phyloP scores from a whole-genome alignment of 2,797 vertebrate species.

The Otolemur crassicaudatus region DNA sequence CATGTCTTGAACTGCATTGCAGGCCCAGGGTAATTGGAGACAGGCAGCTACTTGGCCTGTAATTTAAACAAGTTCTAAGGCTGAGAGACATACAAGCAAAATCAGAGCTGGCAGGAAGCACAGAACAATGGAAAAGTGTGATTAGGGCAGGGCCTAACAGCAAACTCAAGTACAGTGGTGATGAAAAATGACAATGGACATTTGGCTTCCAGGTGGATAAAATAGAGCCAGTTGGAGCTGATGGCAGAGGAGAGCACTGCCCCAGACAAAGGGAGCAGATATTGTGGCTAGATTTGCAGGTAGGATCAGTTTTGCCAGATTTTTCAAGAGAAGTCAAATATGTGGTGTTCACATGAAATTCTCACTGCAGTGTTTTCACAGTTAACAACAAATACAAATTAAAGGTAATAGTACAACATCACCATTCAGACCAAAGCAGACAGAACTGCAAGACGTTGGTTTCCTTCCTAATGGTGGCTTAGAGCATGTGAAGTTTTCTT shows the following conservation, averaged over 20 bases:
- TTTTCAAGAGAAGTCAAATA: constrained; percentile 19
- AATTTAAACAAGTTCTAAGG: constrained; percentile 62
- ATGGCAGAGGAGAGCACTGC: background rate
- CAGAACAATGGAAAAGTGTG: background rate
- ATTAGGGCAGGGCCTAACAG: background rate
- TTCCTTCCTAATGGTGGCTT: constrained; percentile 1
- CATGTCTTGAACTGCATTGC: background rate
- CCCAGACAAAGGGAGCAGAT: background rate
- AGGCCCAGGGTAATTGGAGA: constrained; percentile 59
- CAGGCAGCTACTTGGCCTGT: constrained; percentile 64
- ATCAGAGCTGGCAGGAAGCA: constrained; percentile 27
- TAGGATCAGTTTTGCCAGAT: background rate
- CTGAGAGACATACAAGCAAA: constrained; percentile 25
- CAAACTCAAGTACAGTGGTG: background rate
- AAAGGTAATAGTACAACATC: background rate
- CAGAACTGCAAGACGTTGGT: background rate
- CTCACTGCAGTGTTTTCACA: constrained; percentile 27
- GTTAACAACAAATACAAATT: background rate
- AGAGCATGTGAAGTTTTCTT: background rate
- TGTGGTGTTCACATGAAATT: background rate
- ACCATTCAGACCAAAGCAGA: background rate
- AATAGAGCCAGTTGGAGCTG: background rate
- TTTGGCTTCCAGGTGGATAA: background rate
- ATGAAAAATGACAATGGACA: background rate
- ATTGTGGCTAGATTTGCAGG: background rate